phyloP scores from a whole-genome alignment of 64 coral and sea anemone species.

The Stichodactyla helianthus region DNA sequence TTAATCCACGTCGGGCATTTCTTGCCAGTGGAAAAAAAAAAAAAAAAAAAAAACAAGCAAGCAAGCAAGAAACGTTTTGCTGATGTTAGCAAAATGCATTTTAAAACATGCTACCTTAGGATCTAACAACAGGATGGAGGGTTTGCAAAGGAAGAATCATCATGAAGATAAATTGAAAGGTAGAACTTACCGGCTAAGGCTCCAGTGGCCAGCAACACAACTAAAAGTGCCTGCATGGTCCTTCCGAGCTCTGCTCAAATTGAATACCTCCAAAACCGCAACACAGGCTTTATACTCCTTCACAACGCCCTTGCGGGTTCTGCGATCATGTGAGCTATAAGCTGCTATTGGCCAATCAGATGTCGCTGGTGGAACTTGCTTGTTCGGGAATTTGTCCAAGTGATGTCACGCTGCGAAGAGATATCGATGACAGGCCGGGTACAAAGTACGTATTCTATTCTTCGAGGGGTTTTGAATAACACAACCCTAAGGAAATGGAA shows the following conservation, averaged over 20 bases:
- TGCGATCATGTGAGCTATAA: conserved; percentile 1
- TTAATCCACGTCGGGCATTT: neutral
- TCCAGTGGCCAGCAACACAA: conserved; percentile 93
- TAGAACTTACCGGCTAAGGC: conserved; percentile 71
- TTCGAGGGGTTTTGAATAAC: neutral
- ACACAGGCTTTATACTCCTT: neutral
- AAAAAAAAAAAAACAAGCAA: neutral
- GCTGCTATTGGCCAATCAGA: conserved; percentile 9
- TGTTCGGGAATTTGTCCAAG: conserved; percentile 23
- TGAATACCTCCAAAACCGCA: neutral
- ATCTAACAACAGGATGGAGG: neutral
- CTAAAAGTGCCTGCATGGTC: conserved; percentile 58
- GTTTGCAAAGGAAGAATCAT: neutral
- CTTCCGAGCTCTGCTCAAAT: conserved; percentile 11
- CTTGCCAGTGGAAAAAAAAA: no score
- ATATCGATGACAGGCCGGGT: conserved; percentile 5
- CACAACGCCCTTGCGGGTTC: neutral
- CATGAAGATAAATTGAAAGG: neutral
- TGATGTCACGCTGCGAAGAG: conserved; percentile 2
- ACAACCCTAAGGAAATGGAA: neutral
- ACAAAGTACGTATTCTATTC: conserved; percentile 17
- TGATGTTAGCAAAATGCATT: neutral
- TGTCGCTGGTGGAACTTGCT: neutral
- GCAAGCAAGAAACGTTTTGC: neutral
- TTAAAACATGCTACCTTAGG: neutral